These are phyloP conservation scores for Corythoichthys intestinalis DNA, from an alignment of 2,113 vertebrate genomes.

Conservation along the genomic window DNA sequence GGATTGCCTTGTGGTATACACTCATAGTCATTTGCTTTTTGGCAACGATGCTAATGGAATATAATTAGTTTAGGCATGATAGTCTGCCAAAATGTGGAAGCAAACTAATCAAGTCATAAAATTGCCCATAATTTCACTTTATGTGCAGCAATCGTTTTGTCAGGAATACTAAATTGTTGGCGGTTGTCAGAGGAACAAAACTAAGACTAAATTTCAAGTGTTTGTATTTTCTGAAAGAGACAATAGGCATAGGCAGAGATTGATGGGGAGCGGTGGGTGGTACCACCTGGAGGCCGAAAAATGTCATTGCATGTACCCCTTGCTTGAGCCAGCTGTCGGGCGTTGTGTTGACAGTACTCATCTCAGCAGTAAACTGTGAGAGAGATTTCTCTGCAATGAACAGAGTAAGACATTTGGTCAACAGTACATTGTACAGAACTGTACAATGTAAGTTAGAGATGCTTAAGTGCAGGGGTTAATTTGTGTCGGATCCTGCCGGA, in stretches of 20 bases:
- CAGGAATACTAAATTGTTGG: not conserved
- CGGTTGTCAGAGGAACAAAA: not conserved
- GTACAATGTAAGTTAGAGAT: too few species aligned
- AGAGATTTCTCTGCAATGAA: too few species aligned
- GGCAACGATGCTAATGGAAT: not conserved
- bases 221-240: not conserved
- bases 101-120: not conserved
- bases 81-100: not conserved
- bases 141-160: not conserved
- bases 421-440: too few species aligned
- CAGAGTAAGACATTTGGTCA: too few species aligned
- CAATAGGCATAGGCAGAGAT: not conserved
- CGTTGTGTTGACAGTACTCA: too few species aligned
- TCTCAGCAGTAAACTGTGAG: too few species aligned
- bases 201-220: not conserved
- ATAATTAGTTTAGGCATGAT: not conserved
- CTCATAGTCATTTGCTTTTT: not conserved
- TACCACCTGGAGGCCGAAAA: too few species aligned
- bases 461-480: too few species aligned
- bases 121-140: not conserved
- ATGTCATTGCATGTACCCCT: too few species aligned
- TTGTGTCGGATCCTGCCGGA: too few species aligned
- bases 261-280: too few species aligned
- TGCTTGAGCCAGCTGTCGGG: too few species aligned
- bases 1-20: not conserved